Evolutionary conservation across 2,113 vertebrate species (phyloP), one percentile per base, ranked within the genome.

Genomic region (Poecilia latipinna): DNA sequence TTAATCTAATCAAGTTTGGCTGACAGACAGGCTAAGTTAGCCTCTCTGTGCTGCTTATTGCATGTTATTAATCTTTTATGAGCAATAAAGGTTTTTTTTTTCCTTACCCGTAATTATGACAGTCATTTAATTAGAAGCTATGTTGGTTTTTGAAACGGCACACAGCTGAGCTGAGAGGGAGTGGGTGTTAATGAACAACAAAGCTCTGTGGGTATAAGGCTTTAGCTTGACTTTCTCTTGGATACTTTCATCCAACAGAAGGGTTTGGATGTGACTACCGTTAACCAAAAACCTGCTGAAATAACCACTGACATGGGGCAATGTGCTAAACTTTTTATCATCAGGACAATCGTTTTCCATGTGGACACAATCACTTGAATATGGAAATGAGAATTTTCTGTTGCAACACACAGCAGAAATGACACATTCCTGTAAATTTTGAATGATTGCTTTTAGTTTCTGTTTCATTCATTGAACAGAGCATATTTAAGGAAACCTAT

Each of bases 1-100:
- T 92, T 82, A 84, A 91, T 91, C 88, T 91, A 90, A 90, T 90
- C 79, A 86, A 80, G 60, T 82, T 78, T 28, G 68, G 61, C 69
- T 86, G 89, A 89, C 87, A 90, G 76, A 84, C 70, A 78, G 72
- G 70, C 65, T 82, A 88, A 90, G 89, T 89, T 71, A 89, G 90
- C 86, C 70, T 85, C 78, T 79, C 77, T 87, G 68, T 71, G 74
- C 73, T 44, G 70, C 81, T 90, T 79, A 63, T 86, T 90, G 72
- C 77, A 65, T 71, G 82, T 81, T 82, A 88, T 91, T 91, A 90
- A 92, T 92, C 86, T 82, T 82, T 88, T 72, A 79, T 65, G 8
- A 44, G 67, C 83, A 84, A 85, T 75, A 84, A 73, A 91, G 75
- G 13, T 39, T 39, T 12, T 42, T 37, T 37, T 37, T 42, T 42